These are phyloP conservation scores for Ormyrus thymus DNA, from an alignment of 2,888 invertebrate species.

Conservation along the genomic window DNA sequence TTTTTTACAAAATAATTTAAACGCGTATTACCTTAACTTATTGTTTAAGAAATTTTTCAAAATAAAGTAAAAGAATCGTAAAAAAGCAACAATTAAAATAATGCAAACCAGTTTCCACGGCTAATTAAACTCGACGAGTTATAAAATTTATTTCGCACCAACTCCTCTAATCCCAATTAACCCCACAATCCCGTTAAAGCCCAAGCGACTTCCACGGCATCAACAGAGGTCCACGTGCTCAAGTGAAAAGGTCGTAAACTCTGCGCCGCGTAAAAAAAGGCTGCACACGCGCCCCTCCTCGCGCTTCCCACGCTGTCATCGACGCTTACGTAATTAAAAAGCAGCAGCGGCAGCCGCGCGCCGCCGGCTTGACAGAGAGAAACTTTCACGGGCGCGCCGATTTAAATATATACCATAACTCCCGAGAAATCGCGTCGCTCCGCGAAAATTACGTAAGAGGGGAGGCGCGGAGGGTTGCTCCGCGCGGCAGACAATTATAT, in stretches of 20 bases:
- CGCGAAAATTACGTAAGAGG: constrained; percentile 24
- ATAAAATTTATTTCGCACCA: no score
- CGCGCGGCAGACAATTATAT: constrained; percentile 10
- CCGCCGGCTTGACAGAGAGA: constrained; percentile 17
- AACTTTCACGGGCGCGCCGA: constrained; percentile 44
- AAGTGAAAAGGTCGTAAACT: no score
- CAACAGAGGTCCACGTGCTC: no score
- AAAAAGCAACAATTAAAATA: no score
- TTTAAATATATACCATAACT: constrained; percentile 14
- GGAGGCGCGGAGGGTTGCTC: neutral
- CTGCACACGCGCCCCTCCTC: neutral
- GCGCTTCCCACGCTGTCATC: constrained; percentile 6
- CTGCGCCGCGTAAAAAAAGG: neutral
- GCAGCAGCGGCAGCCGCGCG: neutral
- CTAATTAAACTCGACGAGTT: no score
- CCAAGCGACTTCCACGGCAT: neutral
- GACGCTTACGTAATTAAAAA: neutral
- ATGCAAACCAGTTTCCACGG: no score
- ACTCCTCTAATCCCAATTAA: no score
- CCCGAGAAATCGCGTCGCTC: neutral
- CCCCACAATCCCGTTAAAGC: neutral
- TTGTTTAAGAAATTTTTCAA: no score
- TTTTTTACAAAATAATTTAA: no score
- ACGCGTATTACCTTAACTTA: no score
- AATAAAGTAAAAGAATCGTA: no score